These are phyloP conservation scores for Hypsopygia costalis DNA, from an alignment of 2,888 invertebrate genomes.

Conservation along the genomic window DNA sequence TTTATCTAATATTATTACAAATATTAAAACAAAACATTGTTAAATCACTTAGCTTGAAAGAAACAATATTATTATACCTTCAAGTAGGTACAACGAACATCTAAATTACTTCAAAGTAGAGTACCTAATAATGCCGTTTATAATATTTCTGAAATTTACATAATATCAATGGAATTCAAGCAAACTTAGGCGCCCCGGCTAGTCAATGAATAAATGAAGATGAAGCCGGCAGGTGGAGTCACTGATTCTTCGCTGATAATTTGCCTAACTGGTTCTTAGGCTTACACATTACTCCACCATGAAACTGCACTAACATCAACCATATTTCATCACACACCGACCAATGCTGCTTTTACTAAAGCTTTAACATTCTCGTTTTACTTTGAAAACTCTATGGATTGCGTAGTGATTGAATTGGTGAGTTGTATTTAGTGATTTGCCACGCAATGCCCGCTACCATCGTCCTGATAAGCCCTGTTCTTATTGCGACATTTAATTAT, in stretches of 20 bases:
- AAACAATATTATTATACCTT: no score
- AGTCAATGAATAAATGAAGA: constrained; percentile 46
- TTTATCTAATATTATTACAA: no score
- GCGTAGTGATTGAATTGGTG: no score
- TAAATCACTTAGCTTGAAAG: no score
- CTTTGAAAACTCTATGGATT: no score
- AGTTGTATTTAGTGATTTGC: constrained; percentile 6
- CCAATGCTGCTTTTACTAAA: constrained; percentile 22
- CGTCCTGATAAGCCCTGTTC: constrained; percentile 51
- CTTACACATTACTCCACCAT: constrained; percentile 49
- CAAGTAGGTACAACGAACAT: no score
- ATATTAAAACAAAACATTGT: no score
- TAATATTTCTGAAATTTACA: no score
- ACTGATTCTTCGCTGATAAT: constrained; percentile 70
- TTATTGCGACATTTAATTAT: constrained; percentile 66
- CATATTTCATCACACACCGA: constrained; percentile 9
- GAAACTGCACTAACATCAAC: constrained; percentile 14
- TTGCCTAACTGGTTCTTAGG: constrained; percentile 69
- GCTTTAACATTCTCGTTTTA: no score
- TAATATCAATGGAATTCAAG: not conserved
- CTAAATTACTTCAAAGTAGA: no score
- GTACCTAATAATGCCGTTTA: no score
- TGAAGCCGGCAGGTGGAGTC: constrained; percentile 63
- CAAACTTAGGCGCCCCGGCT: constrained; percentile 12
- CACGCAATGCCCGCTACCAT: constrained; percentile 36